A percentile compares a stretch with the other conserved stretches of the same genome.
Evolutionary conservation across 2,113 vertebrate genomes (phyloP).

Genomic region (Bombycilla garrulus): DNA sequence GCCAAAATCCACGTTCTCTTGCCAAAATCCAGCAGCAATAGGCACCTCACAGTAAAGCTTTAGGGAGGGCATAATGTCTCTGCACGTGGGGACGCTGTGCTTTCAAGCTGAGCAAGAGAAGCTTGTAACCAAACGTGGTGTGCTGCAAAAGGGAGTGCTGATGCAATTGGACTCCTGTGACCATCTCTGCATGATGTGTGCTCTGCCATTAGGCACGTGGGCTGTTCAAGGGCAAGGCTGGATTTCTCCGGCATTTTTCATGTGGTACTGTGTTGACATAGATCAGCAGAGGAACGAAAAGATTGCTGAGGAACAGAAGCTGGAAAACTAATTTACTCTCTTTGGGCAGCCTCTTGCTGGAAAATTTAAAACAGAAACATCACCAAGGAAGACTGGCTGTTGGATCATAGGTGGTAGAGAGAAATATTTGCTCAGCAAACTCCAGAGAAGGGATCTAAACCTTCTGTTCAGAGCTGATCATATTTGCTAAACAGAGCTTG

Average conservation of each 20-base stretch:
- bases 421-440: not conserved
- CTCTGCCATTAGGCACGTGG: not conserved
- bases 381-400: not conserved
- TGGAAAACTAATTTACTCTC: not conserved
- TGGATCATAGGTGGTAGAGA: not conserved
- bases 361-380: not conserved
- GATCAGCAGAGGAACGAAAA: not conserved
- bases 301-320: not conserved
- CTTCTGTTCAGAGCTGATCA: not conserved
- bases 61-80: not conserved
- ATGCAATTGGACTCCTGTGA: fast-evolving
- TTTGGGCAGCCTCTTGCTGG: not conserved
- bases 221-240: not conserved
- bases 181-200: not conserved
- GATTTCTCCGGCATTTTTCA: not conserved
- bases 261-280: not conserved
- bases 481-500: not conserved
- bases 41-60: not conserved
- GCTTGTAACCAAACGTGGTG: not conserved
- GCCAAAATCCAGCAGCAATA: not conserved
- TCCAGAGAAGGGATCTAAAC: not conserved
- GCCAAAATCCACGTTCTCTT: not conserved
- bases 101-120: not conserved
- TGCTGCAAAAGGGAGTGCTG: not conserved
- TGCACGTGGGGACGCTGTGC: fast-evolving